Conservation (phyloP, 2,797 vertebrate genomes). For the Bryconaethiops microstoma region DNA sequence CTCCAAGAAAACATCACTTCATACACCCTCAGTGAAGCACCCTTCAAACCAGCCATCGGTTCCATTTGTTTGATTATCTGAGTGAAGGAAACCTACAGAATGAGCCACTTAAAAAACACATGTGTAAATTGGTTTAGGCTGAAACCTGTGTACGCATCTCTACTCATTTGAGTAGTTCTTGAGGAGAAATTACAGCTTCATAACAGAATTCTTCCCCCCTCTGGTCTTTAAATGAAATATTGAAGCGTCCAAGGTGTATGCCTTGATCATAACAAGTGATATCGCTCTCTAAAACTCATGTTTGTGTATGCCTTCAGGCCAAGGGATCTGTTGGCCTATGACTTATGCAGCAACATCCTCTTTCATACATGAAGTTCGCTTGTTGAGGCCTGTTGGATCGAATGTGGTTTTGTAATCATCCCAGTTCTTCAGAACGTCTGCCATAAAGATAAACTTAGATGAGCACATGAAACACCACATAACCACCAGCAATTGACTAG, state of each 20-base stretch:
- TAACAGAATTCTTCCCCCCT: neutral
- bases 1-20: constrained; percentile 10
- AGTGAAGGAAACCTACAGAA: neutral
- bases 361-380: neutral
- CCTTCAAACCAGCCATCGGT: constrained; percentile 20
- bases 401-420: neutral
- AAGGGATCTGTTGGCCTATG: constrained; percentile 68
- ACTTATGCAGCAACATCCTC: constrained; percentile 68
- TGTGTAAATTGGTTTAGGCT: neutral
- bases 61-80: constrained; percentile 15
- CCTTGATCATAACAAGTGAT: constrained; percentile 64
- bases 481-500: too few relatives aligned
- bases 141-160: neutral
- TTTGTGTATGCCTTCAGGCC: constrained; percentile 41
- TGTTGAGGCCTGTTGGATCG: neutral
- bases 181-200: neutral
- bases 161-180: neutral
- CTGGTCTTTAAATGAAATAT: constrained; percentile 29
- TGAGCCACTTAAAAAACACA: neutral
- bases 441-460: neutral
- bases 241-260: constrained; percentile 41
- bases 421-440: neutral
- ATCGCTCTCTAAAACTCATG: constrained; percentile 60
- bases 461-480: too few relatives aligned
- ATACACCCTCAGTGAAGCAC: neutral